Conservation (phyloP, 2,888 invertebrate species). For the Andrena fulva region DNA sequence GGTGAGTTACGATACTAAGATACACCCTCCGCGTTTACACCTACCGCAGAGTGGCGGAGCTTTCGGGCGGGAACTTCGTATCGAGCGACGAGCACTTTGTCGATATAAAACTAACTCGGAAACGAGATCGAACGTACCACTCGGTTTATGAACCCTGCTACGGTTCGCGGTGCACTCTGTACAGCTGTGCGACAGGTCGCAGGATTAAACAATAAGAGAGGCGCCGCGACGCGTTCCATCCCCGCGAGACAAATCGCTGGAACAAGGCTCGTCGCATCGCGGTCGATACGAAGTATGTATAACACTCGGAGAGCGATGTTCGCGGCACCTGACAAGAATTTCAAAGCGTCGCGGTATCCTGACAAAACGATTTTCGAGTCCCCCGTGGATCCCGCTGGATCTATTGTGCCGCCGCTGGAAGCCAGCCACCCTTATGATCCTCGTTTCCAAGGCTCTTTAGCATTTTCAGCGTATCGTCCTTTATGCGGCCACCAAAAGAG, state of each 20-base stretch:
- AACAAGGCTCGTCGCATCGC: slow-evolving; percentile 71
- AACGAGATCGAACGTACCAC: background rate
- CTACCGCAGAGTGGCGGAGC: background rate
- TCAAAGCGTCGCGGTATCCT: slow-evolving; percentile 69
- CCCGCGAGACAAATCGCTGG: slow-evolving; percentile 78
- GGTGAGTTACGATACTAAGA: slow-evolving; percentile 57
- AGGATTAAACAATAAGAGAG: slow-evolving; percentile 19
- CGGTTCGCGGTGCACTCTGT: background rate
- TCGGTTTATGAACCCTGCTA: background rate
- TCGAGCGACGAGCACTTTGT: slow-evolving; percentile 2
- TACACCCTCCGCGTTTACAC: slow-evolving; percentile 54
- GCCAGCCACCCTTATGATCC: slow-evolving; percentile 57
- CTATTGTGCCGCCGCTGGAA: slow-evolving; percentile 58
- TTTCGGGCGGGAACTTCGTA: slow-evolving; percentile 3
- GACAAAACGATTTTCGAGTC: slow-evolving; percentile 80
- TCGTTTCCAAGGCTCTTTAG: slow-evolving; percentile 67
- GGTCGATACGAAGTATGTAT: slow-evolving; percentile 68
- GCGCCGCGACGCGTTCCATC: slow-evolving; percentile 15
- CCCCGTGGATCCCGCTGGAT: slow-evolving; percentile 68
- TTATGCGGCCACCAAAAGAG: slow-evolving; percentile 63
- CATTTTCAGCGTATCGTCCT: slow-evolving; percentile 69
- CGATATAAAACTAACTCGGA: background rate
- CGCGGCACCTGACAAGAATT: slow-evolving; percentile 79
- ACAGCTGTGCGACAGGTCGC: background rate
- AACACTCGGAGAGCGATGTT: slow-evolving; percentile 76